phyloP scores from a whole-genome alignment of 2,113 vertebrate species.

The Tinamus guttatus region DNA sequence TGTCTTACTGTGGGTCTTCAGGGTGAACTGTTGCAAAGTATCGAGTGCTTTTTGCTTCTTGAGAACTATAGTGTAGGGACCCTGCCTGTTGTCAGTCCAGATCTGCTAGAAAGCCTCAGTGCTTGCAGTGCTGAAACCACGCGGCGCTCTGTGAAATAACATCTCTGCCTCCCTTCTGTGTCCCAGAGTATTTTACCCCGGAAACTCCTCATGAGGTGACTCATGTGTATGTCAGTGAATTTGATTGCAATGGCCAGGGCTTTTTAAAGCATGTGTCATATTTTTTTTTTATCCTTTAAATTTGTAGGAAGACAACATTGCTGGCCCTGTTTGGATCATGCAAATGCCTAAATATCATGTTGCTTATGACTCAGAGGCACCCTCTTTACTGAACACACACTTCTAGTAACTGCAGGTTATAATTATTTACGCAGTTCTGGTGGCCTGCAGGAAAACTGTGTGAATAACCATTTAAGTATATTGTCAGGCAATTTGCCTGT shows the following conservation, averaged over 20 bases:
- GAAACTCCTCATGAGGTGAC: not conserved
- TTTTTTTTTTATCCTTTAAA: conserved; percentile 20
- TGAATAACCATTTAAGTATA: not conserved
- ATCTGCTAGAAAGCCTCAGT: not conserved
- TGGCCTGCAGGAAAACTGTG: not conserved
- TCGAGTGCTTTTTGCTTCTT: not conserved
- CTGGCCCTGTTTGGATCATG: not conserved
- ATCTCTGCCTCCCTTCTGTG: not conserved
- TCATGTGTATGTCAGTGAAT: not conserved
- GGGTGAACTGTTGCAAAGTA: fast-evolving
- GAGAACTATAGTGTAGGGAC: not conserved
- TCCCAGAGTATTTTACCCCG: not conserved
- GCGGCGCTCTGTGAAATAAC: not conserved
- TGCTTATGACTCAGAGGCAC: not conserved
- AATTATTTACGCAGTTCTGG: not conserved
- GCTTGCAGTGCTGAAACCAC: not conserved
- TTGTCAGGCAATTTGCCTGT: not conserved
- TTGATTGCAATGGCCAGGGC: fast-evolving
- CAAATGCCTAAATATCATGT: not conserved
- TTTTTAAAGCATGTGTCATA: not conserved
- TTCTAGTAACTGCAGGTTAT: not conserved
- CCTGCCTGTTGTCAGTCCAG: not conserved
- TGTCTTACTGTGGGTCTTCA: not conserved
- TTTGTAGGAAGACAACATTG: not conserved
- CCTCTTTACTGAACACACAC: not conserved